Conservation (phyloP, 1,140 invertebrate genomes). For the Panagrolaimus sp. region DNA sequence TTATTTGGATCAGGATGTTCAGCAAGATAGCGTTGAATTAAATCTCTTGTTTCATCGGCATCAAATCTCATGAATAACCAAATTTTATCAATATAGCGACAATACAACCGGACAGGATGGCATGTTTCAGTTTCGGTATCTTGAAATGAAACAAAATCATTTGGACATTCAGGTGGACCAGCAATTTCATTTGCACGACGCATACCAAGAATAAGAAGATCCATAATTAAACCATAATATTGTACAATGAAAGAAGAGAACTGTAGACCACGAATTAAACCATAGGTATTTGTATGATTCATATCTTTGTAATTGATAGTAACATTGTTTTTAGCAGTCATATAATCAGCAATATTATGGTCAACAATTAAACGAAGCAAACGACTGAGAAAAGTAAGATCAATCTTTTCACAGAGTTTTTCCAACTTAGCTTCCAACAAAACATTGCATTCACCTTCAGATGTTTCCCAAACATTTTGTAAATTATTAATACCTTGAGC, state of each 20-base stretch:
- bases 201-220: constrained; percentile 86
- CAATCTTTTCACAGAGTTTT: constrained; percentile 98
- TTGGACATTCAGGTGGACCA: constrained; percentile 77
- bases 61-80: constrained; percentile 94
- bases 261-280: constrained; percentile 93
- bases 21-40: constrained; percentile 95
- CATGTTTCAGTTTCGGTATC: constrained; percentile 78
- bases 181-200: constrained; percentile 96
- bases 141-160: constrained; percentile 56
- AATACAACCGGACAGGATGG: constrained; percentile 93
- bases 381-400: constrained; percentile 91
- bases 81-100: constrained; percentile 88
- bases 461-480: constrained; percentile 96
- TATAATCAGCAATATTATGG: constrained; percentile 99
- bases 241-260: constrained; percentile 98
- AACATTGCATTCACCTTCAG: constrained; percentile 95
- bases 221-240: constrained; percentile 85
- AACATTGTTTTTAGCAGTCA: constrained; percentile 99
- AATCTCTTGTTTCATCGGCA: constrained; percentile 90
- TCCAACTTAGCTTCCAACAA: constrained; percentile 87
- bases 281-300: constrained; percentile 97
- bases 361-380: constrained; percentile 87
- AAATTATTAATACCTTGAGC: constrained; percentile 98
- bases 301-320: constrained; percentile 98
- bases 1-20: constrained; percentile 99